Conservation (phyloP, 2,797 vertebrate species). For the Argya squamiceps region DNA sequence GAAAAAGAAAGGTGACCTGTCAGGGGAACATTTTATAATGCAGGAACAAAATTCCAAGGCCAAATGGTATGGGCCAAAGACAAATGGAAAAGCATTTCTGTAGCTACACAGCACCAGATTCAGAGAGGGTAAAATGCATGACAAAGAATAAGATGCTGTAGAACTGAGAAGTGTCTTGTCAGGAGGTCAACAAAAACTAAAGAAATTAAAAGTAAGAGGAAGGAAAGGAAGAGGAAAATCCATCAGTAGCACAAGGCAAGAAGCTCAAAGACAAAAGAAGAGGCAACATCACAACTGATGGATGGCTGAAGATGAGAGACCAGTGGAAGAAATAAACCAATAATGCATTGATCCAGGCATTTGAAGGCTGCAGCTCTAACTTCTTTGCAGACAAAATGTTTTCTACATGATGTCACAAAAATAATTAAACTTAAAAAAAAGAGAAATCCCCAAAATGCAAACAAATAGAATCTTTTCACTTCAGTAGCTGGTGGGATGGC, state of each 20-base stretch:
- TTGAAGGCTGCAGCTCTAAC: background rate
- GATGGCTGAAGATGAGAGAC: background rate
- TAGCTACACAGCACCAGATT: background rate
- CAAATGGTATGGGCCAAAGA: background rate
- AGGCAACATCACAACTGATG: background rate
- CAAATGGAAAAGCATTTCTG: background rate
- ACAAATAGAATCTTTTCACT: background rate
- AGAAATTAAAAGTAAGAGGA: background rate
- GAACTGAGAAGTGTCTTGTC: background rate
- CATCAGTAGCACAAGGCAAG: background rate
- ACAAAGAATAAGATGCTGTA: background rate
- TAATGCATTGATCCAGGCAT: background rate
- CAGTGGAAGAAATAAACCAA: background rate
- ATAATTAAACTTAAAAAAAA: background rate
- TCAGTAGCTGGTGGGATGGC: fast-evolving
- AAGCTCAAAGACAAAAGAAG: background rate
- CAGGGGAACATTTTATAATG: background rate
- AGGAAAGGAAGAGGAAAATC: background rate
- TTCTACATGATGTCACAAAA: background rate
- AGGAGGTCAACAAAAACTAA: background rate
- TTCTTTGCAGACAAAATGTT: background rate
- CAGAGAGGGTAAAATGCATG: background rate
- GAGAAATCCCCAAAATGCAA: background rate
- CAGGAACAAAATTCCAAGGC: background rate
- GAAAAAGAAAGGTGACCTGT: background rate